Percentiles rank a stretch among this genome's conserved stretches.
Evolutionary conservation across 23 tunicate species (phyloP).

Genomic region (Trididemnum nubilum): DNA sequence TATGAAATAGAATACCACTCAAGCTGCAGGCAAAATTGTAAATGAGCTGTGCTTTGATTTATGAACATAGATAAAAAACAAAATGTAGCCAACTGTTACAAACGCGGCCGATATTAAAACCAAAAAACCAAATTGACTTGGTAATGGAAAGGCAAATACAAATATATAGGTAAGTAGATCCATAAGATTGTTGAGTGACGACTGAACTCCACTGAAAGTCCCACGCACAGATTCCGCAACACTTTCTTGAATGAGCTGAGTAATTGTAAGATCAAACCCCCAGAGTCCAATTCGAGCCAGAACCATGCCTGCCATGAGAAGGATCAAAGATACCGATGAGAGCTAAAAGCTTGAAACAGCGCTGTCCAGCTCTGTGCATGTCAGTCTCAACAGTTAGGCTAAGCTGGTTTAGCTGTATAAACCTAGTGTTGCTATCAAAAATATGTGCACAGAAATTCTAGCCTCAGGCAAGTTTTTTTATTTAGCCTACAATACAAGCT

Average conservation of each 20-base stretch:
- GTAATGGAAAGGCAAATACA: constrained; percentile 57
- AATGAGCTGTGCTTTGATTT: background rate
- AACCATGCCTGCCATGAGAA: constrained; percentile 65
- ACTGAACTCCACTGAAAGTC: constrained; percentile 75
- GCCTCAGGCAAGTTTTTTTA: no score
- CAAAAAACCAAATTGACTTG: constrained; percentile 75
- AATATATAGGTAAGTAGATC: constrained; percentile 58
- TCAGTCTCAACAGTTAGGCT: no score
- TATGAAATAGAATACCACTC: no score
- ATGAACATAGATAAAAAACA: constrained; percentile 47
- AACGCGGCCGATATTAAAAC: constrained; percentile 52
- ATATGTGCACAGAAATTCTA: no score
- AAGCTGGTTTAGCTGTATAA: no score
- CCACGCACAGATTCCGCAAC: constrained; percentile 73
- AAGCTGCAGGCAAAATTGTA: no score
- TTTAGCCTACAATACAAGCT: no score
- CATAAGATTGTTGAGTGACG: constrained; percentile 69
- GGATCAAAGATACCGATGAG: constrained; percentile 49
- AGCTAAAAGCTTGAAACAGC: no score
- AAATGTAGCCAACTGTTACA: constrained; percentile 40
- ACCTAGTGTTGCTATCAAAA: no score
- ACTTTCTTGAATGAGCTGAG: constrained; percentile 81
- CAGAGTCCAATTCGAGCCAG: constrained; percentile 81
- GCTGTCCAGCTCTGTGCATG: no score
- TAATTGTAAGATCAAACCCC: constrained; percentile 82